phyloP scores from a whole-genome alignment of 2,797 vertebrate genomes.

The Esox lucius region DNA sequence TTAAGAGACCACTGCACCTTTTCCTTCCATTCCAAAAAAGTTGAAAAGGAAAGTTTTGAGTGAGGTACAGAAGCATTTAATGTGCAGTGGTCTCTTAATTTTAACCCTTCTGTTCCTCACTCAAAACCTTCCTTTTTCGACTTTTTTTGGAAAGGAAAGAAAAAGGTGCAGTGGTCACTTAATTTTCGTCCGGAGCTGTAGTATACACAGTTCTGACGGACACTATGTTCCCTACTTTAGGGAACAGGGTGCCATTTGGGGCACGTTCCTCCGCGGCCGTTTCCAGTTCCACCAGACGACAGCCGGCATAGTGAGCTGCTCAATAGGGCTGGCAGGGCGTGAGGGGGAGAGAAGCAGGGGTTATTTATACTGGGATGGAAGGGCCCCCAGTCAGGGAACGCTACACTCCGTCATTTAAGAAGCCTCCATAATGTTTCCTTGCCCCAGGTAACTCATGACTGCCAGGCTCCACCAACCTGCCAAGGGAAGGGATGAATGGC shows the following conservation, averaged over 20 bases:
- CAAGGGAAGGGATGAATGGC: slow-evolving; percentile 29
- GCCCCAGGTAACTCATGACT: slow-evolving; percentile 21
- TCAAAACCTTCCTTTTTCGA: no score
- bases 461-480: slow-evolving; percentile 19
- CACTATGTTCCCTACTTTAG: background rate
- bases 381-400: slow-evolving; percentile 38
- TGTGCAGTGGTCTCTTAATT: no score
- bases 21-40: no score
- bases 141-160: no score
- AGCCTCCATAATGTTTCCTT: slow-evolving; percentile 46
- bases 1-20: no score
- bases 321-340: slow-evolving; percentile 49
- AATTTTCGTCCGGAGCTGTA: no score
- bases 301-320: slow-evolving; percentile 69
- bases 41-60: no score
- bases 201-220: no score
- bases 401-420: slow-evolving; percentile 60
- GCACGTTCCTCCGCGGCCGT: slow-evolving; percentile 43
- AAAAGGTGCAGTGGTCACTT: no score
- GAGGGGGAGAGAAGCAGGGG: slow-evolving; percentile 41
- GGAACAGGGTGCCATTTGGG: slow-evolving; percentile 12
- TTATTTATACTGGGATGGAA: slow-evolving; percentile 74
- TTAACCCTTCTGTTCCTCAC: no score
- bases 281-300: slow-evolving; percentile 74
- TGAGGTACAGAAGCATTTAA: no score